A percentile compares a stretch with the other conserved stretches of the same genome.
Evolutionary conservation across 2,797 vertebrate genomes (phyloP).

Genomic region (Chelon auratus): DNA sequence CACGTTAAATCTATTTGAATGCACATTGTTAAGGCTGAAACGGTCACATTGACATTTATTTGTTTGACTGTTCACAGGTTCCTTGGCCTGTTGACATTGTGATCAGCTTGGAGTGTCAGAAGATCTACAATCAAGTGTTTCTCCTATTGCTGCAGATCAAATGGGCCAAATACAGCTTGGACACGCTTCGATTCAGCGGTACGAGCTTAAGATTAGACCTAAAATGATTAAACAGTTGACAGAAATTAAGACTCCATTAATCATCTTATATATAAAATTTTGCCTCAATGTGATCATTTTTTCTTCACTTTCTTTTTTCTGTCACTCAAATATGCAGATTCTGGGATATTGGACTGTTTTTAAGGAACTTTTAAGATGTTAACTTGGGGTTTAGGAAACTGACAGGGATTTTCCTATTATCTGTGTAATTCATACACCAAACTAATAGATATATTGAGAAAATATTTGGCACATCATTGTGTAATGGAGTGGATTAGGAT

Average conservation of each 20-base stretch:
- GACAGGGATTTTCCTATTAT: not conserved
- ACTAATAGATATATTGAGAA: not conserved
- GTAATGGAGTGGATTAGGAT: not conserved
- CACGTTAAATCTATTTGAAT: not conserved
- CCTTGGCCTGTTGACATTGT: conserved; percentile 99
- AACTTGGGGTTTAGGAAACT: not conserved
- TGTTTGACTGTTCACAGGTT: conserved; percentile 82
- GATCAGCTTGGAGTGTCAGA: conserved; percentile 98
- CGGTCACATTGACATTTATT: not conserved
- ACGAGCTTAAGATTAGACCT: conserved; percentile 45
- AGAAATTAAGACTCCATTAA: not conserved
- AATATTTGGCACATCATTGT: not conserved
- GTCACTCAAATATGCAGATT: not conserved
- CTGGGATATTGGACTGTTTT: not conserved
- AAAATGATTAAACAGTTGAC: not conserved
- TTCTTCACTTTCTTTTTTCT: not conserved
- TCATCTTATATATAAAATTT: not conserved
- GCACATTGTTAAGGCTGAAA: not conserved
- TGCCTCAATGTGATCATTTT: too few species aligned
- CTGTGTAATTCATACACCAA: not conserved
- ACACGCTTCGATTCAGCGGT: conserved; percentile 96
- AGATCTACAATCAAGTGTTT: conserved; percentile 99
- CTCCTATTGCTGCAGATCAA: conserved; percentile 97
- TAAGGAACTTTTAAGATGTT: too few species aligned
- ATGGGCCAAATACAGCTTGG: conserved; percentile 98